Evolutionary conservation across 2,113 vertebrate species (phyloP), one percentile per base, ranked within the genome.

Genomic region (Myotis davidii): DNA sequence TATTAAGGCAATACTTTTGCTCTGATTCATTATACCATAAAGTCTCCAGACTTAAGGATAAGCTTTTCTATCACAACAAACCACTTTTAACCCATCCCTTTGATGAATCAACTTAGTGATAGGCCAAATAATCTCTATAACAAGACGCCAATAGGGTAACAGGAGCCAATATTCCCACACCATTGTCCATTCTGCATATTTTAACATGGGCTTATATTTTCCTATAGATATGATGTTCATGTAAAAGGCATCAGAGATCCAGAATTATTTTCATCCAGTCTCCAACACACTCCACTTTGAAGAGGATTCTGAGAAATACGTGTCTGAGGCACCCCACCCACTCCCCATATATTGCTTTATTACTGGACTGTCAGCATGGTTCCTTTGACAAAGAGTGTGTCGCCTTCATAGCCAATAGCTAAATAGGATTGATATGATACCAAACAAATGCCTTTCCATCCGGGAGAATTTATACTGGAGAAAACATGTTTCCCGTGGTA

Each of bases 341-440:
- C n/a, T 67, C 48, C 23, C 59, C 42, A 34, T 27, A 16, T 39
- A 65, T 72, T n/a, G 50, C 54, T 94, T 85, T 90, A 79, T 84
- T 74, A 61, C 85, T 86, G 67, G 74, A 52, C 92, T 21, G 21
- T 73, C 74, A 74, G n/a, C 34, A 61, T 9, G 52, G 78, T 50
- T 94, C 67, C 85, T 92, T 85, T 97, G 96, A 97, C 69, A 94
- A 92, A 94, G 77, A 92, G 59, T 76, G 7, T 95, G 85, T 97
- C 92, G 90, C 34, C 94, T 96, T 96, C 85, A 64, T 69, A 95
- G 45, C 74, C 95, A 95, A 94, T 84, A 94, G 83, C 86, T 97
- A 83, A 92, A 27, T 54, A 91, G 95, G 69, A 97, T 92, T 96
- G 92, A 97, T 95, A 97, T 67, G 92, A 94, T 90, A 95, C 74